Conservation (phyloP, 2,888 invertebrate species). For the Phortica magna region DNA sequence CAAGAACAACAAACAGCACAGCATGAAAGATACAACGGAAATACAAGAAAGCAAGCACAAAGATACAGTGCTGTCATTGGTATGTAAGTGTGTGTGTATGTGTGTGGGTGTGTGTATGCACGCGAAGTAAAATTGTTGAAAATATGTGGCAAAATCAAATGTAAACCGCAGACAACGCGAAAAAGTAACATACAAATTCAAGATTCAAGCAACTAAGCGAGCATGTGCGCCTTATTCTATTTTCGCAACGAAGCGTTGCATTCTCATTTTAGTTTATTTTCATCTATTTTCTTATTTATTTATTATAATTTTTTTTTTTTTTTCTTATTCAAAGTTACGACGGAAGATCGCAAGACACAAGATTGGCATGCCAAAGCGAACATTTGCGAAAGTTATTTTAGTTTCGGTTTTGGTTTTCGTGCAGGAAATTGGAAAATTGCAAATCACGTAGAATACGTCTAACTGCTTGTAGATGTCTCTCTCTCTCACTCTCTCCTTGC, state of each 20-base stretch:
- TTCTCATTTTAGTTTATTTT: background rate
- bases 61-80: background rate
- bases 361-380: background rate
- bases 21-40: background rate
- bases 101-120: background rate
- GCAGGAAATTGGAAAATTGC: conserved; percentile 67
- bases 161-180: conserved; percentile 22
- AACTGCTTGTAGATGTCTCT: background rate
- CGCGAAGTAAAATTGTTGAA: conserved; percentile 8
- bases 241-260: conserved; percentile 12
- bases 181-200: background rate
- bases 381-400: conserved; percentile 53
- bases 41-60: background rate
- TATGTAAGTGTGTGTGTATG: background rate
- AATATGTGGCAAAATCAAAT: conserved; percentile 19
- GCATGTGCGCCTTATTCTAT: background rate
- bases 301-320: background rate
- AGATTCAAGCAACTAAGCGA: background rate
- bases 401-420: conserved; percentile 34
- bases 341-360: background rate
- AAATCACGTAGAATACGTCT: conserved; percentile 65
- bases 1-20: conserved; percentile 8
- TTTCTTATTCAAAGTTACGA: background rate
- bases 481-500: background rate
- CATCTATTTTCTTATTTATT: background rate